Evolutionary conservation across 2,113 vertebrate genomes (phyloP).

Genomic region (Heloderma charlesbogerti): DNA sequence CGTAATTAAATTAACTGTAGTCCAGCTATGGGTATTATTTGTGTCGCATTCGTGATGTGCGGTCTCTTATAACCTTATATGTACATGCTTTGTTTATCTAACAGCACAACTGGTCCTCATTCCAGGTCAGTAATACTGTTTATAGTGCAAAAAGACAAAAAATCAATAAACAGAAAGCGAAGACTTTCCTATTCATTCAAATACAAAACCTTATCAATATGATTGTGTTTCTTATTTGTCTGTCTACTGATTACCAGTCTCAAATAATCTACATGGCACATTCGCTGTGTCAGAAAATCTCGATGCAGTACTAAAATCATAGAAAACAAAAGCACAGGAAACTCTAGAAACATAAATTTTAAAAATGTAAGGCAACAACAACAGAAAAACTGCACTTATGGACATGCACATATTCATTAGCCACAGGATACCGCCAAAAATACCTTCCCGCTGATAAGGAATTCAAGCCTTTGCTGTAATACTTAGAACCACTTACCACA

Average conservation of each 20-base stretch:
- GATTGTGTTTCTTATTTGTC: background rate
- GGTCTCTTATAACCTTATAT: background rate
- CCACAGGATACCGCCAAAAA: background rate
- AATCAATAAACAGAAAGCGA: background rate
- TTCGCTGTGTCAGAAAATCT: background rate
- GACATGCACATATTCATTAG: background rate
- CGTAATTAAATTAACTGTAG: slow-evolving; percentile 61
- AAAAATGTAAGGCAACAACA: background rate
- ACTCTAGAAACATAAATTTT: background rate
- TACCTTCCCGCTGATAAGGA: background rate
- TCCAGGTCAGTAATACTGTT: background rate
- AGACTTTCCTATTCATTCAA: too few species aligned
- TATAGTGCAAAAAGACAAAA: background rate
- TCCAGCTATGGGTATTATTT: slow-evolving; percentile 51
- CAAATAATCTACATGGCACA: background rate
- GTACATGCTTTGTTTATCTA: slow-evolving; percentile 1
- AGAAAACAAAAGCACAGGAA: background rate
- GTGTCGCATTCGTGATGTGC: background rate
- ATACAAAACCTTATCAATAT: background rate
- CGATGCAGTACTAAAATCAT: background rate
- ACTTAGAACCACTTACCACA: background rate
- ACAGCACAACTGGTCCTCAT: background rate
- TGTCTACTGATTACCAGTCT: background rate
- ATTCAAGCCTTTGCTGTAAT: background rate
- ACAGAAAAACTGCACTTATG: background rate